Percentiles rank a stretch among this genome's conserved stretches.
These are phyloP conservation scores for Tetanocera ferruginea DNA, from an alignment of 2,888 invertebrate species.

Conservation along the genomic window DNA sequence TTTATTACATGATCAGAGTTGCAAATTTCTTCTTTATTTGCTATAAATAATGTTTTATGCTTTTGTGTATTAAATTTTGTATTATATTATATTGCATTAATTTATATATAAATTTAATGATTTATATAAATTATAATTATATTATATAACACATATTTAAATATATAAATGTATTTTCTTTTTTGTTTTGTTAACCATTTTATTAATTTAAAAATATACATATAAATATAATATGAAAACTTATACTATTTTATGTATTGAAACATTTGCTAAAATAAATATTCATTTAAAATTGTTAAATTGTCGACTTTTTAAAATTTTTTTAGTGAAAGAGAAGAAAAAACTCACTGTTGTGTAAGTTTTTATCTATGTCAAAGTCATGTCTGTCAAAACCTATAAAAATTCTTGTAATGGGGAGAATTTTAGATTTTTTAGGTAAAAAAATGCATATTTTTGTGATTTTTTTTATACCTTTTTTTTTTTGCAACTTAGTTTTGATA, in stretches of 20 bases:
- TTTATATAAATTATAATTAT: slow-evolving; percentile 12
- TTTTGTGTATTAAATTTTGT: slow-evolving; percentile 48
- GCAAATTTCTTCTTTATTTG: not conserved
- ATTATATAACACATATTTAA: slow-evolving; percentile 26
- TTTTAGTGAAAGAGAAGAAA: not conserved
- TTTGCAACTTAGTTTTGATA: too few relatives aligned
- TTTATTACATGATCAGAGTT: not conserved
- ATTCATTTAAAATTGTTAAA: slow-evolving; percentile 33
- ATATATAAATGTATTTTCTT: slow-evolving; percentile 11
- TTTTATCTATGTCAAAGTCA: too few relatives aligned
- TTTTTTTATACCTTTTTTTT: too few relatives aligned
- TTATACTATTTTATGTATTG: slow-evolving; percentile 34
- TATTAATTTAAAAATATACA: slow-evolving; percentile 43
- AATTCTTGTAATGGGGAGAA: too few relatives aligned
- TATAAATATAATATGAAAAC: slow-evolving; percentile 2
- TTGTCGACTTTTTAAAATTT: not conserved
- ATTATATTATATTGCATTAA: slow-evolving; percentile 30
- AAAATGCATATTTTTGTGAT: too few relatives aligned
- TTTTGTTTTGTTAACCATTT: slow-evolving; percentile 50
- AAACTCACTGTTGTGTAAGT: not conserved
- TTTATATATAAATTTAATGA: slow-evolving; percentile 38
- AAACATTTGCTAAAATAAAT: slow-evolving; percentile 36
- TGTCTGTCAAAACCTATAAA: too few relatives aligned
- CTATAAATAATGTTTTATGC: slow-evolving; percentile 40
- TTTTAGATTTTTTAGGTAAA: too few relatives aligned